phyloP scores from a whole-genome alignment of 92 coral and sea anemone genomes.

The Zoanthus solanderi region DNA sequence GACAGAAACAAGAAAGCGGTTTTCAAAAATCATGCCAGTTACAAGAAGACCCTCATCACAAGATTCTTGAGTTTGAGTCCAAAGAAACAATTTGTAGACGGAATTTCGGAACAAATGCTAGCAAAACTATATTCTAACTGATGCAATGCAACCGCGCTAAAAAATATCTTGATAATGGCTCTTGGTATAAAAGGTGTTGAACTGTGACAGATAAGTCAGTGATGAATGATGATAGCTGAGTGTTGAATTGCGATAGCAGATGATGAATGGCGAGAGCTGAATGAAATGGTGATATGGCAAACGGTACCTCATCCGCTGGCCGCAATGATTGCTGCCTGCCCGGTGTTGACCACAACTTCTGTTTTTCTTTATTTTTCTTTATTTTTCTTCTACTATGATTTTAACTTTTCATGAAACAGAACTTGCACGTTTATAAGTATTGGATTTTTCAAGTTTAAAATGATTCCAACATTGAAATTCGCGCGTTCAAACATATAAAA shows the following conservation, averaged over 20 bases:
- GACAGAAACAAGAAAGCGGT: not conserved
- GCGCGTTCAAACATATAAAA: no score
- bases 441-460: not conserved
- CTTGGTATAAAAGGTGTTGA: not conserved
- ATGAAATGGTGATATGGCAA: not conserved
- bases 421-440: not conserved
- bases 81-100: no score
- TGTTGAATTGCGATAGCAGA: not conserved
- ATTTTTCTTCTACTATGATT: not conserved
- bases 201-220: not conserved
- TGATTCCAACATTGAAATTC: not conserved
- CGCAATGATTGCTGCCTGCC: constrained; percentile 33
- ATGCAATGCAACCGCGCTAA: no score
- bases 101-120: no score
- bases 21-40: not conserved
- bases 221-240: not conserved
- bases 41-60: no score
- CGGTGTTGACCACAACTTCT: constrained; percentile 14
- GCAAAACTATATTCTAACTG: no score
- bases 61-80: no score
- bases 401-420: not conserved
- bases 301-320: not conserved
- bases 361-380: not conserved
- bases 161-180: no score
- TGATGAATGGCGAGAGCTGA: not conserved